These are phyloP conservation scores for Tychaedon coryphoeus DNA, from an alignment of 2,113 vertebrate species.

Conservation along the genomic window DNA sequence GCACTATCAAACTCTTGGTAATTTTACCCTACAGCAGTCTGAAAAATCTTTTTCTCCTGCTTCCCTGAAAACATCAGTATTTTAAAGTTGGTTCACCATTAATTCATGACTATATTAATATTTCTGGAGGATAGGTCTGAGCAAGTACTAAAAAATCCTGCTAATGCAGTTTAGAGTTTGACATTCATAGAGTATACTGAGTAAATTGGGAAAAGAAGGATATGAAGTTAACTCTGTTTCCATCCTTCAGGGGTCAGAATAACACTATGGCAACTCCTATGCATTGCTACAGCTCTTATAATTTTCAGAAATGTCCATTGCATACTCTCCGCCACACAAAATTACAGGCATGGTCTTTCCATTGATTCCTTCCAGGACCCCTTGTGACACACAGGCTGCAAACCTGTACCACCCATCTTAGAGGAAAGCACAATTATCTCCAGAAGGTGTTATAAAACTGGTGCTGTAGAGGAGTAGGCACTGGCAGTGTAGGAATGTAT, in stretches of 20 bases:
- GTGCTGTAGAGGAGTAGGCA: neutral
- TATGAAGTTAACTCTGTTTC: conserved; percentile 76
- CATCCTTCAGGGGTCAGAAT: conserved; percentile 85
- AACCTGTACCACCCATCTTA: neutral
- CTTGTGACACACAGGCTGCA: neutral
- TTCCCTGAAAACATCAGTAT: conserved; percentile 6
- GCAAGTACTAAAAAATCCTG: conserved; percentile 45
- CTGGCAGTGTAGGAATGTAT: neutral
- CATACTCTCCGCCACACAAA: neutral
- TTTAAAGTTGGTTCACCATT: conserved; percentile 12
- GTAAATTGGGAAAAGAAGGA: conserved; percentile 43
- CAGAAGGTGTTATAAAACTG: conserved; percentile 22
- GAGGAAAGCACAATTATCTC: neutral
- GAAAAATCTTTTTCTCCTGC: neutral
- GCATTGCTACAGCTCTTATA: conserved; percentile 49
- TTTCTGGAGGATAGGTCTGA: conserved; percentile 40
- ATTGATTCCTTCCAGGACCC: conserved; percentile 30
- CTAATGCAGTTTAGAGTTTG: conserved; percentile 62
- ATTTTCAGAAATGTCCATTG: conserved; percentile 53
- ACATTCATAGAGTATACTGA: conserved; percentile 55
- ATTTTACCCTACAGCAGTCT: conserved; percentile 39
- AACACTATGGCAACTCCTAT: conserved; percentile 72
- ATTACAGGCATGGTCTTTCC: neutral
- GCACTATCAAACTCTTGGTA: conserved; percentile 11
- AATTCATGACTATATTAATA: conserved; percentile 45